Evolutionary conservation across 2,888 invertebrate genomes (phyloP).

Genomic region (Resseliella maxima): DNA sequence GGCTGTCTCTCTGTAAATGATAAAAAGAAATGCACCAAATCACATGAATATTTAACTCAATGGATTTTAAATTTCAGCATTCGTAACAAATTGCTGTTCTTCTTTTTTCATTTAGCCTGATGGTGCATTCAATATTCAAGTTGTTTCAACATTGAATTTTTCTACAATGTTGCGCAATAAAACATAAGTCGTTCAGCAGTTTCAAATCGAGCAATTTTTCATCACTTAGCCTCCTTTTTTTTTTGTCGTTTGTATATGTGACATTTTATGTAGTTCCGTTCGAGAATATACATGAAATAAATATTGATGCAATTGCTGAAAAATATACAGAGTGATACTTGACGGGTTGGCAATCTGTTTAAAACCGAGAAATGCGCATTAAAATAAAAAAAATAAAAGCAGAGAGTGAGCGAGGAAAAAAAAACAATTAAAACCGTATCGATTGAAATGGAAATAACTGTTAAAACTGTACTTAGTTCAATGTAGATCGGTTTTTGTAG

Average conservation of each 20-base stretch:
- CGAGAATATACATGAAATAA: background rate
- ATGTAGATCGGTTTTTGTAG: too few relatives aligned
- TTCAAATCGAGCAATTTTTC: background rate
- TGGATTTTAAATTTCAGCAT: background rate
- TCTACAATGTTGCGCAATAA: background rate
- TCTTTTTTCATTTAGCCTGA: background rate
- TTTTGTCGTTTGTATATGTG: background rate
- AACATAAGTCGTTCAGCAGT: background rate
- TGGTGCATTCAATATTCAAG: background rate
- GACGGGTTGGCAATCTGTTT: too few relatives aligned
- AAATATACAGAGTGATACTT: background rate
- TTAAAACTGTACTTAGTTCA: too few relatives aligned
- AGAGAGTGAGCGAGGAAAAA: background rate
- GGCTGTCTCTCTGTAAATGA: background rate
- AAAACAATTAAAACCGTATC: background rate
- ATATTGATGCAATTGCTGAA: background rate
- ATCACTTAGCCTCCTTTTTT: conserved; percentile 26
- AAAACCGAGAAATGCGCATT: too few relatives aligned
- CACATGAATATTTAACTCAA: background rate
- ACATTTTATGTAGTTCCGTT: background rate
- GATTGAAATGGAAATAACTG: conserved; percentile 39
- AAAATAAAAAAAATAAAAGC: background rate
- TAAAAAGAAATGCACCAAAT: conserved; percentile 1
- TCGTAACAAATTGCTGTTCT: background rate
- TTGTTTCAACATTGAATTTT: background rate